Evolutionary conservation across 2,113 vertebrate genomes (phyloP).

Genomic region (Catagonus wagneri): DNA sequence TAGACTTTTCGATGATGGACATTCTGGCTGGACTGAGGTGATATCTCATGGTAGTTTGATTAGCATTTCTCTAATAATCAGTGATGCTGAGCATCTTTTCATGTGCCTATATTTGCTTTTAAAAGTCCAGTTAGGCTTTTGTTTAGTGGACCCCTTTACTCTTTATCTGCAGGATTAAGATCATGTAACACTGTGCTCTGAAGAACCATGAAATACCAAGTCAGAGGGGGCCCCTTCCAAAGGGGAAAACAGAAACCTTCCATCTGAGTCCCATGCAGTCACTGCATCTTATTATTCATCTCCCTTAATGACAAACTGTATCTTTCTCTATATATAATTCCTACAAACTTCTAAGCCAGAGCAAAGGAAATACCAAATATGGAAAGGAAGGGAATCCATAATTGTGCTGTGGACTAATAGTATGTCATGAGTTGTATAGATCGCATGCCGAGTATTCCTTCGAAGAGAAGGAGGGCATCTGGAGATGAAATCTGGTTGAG

Average conservation of each 20-base stretch:
- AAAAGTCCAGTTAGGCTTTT: slow-evolving; percentile 2
- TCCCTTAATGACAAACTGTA: background rate
- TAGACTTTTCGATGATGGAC: too few species aligned
- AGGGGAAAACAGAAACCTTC: slow-evolving; percentile 20
- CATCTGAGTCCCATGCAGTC: background rate
- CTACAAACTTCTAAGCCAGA: slow-evolving; percentile 34
- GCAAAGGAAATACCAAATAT: slow-evolving; percentile 51
- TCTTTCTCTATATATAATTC: slow-evolving; percentile 30
- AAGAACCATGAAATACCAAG: slow-evolving; percentile 7
- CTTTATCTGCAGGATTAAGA: background rate
- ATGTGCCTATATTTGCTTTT: background rate
- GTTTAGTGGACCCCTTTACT: background rate
- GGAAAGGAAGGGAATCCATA: slow-evolving; percentile 40
- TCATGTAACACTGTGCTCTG: slow-evolving; percentile 10
- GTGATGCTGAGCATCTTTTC: too few species aligned
- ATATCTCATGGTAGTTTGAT: too few species aligned
- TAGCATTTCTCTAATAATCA: too few species aligned
- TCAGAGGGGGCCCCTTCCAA: background rate
- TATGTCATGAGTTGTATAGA: slow-evolving; percentile 14
- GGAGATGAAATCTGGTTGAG: slow-evolving; percentile 38
- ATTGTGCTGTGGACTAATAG: slow-evolving; percentile 45
- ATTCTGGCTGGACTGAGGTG: too few species aligned
- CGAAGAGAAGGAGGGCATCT: slow-evolving; percentile 41
- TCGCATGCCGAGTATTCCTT: slow-evolving; percentile 32
- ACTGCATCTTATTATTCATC: background rate